Evolutionary conservation across 2,797 vertebrate species (phyloP), one percentile per base, ranked within the genome.

Genomic region (Liasis olivaceus): DNA sequence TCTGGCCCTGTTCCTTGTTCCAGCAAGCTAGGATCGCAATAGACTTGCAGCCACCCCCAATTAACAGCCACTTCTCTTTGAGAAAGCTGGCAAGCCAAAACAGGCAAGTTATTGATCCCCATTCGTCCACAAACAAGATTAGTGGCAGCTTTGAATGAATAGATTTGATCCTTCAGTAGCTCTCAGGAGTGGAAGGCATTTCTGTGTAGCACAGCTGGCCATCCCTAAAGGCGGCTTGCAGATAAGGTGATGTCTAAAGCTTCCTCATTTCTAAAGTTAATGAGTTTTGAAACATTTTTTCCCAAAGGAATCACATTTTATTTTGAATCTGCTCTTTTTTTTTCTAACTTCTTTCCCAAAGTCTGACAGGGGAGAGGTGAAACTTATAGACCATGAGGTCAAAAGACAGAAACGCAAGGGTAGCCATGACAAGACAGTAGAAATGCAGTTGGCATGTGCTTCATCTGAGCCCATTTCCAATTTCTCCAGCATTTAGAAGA

Each of bases 141-240:
- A 69, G 24, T 6, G 17, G 17, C 58, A 62, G n/a, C 56, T 51
- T 20, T 60, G 56, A 64, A 31, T 59, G 26, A 15, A n/a, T 59
- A 62, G 24, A 24, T 0, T 0, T 51, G 28, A 11, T 91, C 87
- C 20, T 20, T 63, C 77, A 89, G 88, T 69, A 93, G 85, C 89
- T 90, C 92, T 87, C 15, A 1, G 69, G 3, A 63, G 59, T 0
- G 20, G 63, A 90, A 69, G 89, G 93, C 91, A n/a, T 92, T 0
- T 0, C 5, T 2, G 4, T 0, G 0, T 59, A 36, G 26, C 26
- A 87, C 0, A 0, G 0, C 22, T 81, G 64, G 1, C 62, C 0
- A 0, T 9, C 60, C 20, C 54, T 9, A 59, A 4, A 91, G 87
- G 60, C 17, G 56, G 90, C 88, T 8, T 91, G 85, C 92, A 72